Base-by-base conservation (phyloP, 2,797 vertebrate genomes). In the Natrix natrix region DNA sequence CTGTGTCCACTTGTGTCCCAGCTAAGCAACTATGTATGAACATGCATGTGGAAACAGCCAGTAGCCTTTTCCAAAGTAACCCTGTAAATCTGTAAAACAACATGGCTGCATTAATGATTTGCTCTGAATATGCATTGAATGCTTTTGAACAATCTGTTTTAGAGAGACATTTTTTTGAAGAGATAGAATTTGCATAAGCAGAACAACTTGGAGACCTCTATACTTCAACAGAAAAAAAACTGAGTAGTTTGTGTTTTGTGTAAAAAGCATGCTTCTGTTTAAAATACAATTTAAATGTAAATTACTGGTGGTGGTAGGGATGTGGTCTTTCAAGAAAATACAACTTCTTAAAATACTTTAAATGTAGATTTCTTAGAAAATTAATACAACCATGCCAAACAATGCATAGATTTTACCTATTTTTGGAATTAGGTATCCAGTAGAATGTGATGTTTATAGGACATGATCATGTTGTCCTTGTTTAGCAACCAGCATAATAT, bases 401-500 rank as follows among this genome's bases (percentile, higher is more conserved):
- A 26, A 55, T 78, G 78, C 37, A 91, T 90, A 93, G 74, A 56
- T 91, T 26, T 37, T 59, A 20, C 74, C 28, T n/a, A 66, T 59
- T 89, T 54, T 28, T 56, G 48, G 91, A 52, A 63, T 87, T 57
- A 88, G 48, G 28, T 28, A 26, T 86, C 57, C 37, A 91, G 17
- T 61, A 57, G 24, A 78, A 60, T 32, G 48, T 83, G 43, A 8
- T 37, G 66, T 89, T 92, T 63, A 54, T 90, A 61, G n/a, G 90
- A 87, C 87, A 86, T 63, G 32, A 90, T 86, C 24, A 24, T 60
- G 22, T 60, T 60, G 5, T 78, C 8, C 20, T n/a, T 91, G 59
- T 93, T 92, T 56, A 87, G 24, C 69, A n/a, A 55, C 87, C 78
- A 88, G 48, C 56, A 55, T 86, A 92, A 91, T 91, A 56, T 90